Evolutionary conservation across 2,113 vertebrate species (phyloP).

Genomic region (Prinia subflava): DNA sequence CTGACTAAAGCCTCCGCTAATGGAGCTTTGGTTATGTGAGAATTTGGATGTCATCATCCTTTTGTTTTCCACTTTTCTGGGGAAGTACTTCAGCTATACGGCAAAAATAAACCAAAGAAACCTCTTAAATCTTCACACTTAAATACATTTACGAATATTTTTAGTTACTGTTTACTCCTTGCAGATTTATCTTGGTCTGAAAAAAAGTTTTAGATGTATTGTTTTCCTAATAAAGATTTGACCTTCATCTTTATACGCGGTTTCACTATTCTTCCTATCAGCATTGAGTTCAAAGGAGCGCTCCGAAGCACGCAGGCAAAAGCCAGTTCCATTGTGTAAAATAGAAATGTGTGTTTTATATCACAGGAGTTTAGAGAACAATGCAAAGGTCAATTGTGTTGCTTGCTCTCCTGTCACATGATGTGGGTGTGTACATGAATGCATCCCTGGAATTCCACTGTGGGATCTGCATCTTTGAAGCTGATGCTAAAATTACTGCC

Average conservation of each 20-base stretch:
- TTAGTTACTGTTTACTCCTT: constrained; percentile 28
- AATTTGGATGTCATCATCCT: neutral
- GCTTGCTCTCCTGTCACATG: constrained; percentile 58
- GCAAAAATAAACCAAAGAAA: neutral
- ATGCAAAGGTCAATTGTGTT: constrained; percentile 70
- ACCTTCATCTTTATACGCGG: neutral
- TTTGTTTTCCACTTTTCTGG: neutral
- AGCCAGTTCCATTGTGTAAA: neutral
- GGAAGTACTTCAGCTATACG: neutral
- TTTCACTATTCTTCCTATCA: constrained; percentile 19
- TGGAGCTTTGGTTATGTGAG: neutral
- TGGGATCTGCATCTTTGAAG: constrained; percentile 87
- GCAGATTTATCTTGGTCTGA: neutral
- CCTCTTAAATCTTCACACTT: neutral
- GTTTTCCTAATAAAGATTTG: neutral
- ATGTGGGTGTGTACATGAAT: constrained; percentile 62
- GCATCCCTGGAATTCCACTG: constrained; percentile 83
- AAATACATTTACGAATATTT: neutral
- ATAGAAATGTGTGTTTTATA: constrained; percentile 37
- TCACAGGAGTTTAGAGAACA: constrained; percentile 58
- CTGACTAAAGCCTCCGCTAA: neutral
- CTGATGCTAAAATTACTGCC: constrained; percentile 81
- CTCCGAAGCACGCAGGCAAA: neutral
- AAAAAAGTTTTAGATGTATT: neutral
- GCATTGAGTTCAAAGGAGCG: constrained; percentile 34